Evolutionary conservation across 2,888 invertebrate species (phyloP).

Genomic region (Bedellia somnulentella): DNA sequence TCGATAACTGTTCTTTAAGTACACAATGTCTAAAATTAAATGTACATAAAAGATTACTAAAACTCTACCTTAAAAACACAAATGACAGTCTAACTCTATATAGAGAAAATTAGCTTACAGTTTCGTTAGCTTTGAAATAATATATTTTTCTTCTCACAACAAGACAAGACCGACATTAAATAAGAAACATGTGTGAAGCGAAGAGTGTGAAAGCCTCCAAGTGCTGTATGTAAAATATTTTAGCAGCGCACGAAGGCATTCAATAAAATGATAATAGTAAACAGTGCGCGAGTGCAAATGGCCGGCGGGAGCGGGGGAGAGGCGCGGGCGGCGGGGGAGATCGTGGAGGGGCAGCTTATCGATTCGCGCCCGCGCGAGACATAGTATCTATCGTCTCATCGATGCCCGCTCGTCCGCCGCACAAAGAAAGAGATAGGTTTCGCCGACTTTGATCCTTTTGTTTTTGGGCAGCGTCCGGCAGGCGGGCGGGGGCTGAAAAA

Average conservation of each 20-base stretch:
- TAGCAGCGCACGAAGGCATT: conserved; percentile 50
- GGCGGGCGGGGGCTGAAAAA: conserved; percentile 59
- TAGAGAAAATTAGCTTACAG: no score
- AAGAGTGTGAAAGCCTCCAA: no score
- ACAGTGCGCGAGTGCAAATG: conserved; percentile 37
- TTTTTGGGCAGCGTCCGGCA: conserved; percentile 62
- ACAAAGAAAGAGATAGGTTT: conserved; percentile 63
- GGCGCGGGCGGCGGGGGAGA: conserved; percentile 19
- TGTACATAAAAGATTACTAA: no score
- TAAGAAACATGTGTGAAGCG: no score
- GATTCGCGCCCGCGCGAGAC: conserved; percentile 60
- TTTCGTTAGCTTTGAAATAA: no score
- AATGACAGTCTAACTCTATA: no score
- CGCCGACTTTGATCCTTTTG: conserved; percentile 62
- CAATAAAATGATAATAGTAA: conserved; percentile 56
- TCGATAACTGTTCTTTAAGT: no score
- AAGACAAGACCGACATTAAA: no score
- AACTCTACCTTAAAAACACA: no score
- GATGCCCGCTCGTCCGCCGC: conserved; percentile 53
- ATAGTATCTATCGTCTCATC: conserved; percentile 60
- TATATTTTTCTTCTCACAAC: no score
- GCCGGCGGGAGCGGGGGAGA: conserved; percentile 31
- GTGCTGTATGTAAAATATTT: conserved; percentile 47
- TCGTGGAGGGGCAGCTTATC: conserved; percentile 25
- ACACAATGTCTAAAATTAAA: no score